Evolutionary conservation across 1,140 invertebrate genomes (phyloP), one percentile per base, ranked within the genome.

Genomic region (Pachypsylla venusta): DNA sequence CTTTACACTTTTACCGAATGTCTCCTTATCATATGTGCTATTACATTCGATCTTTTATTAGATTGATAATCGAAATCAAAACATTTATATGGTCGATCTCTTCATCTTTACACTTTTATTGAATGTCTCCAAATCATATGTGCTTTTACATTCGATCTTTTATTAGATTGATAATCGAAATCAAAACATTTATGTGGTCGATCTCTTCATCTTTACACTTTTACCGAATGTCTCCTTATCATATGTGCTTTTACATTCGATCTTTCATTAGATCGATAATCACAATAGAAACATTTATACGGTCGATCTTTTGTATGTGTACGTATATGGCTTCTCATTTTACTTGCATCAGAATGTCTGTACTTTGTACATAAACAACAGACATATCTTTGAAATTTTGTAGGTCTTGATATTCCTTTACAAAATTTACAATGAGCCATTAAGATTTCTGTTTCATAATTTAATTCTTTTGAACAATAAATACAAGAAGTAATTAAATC

Each of bases 281-380:
- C 69, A 28, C 73, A 75, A n/a, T 72, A 26, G 53, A 70, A 69
- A 28, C 73, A 75, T 19, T 60, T 64, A 64, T 70, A 74, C 0
- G 73, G 73, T 0, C 71, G 63, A 56, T 74, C 72, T 0, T 72
- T 72, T 0, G 72, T 74, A 61, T 75, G 73, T 35, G 70, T 73
- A 27, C 73, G 72, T 61, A 73, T 72, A 54, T 74, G 73, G 3
- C 4, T 5, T n/a, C 42, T n/a, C 42, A 48, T 48, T 48, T 48
- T 48, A 22, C 42, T 48, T 3, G 42, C 42, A 22, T 48, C 42
- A 3, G 42, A 48, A n/a, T 48, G 42, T 19, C 42, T n/a, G 22
- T 48, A 48, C n/a, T 48, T 48, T n/a, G 42, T 5, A 22, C 42
- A 48, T 5, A 48, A 22, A 22, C 42, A 48, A 22, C 42, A 48